A percentile compares a stretch with the other conserved stretches of the same genome.
Conservation (phyloP, 2,113 vertebrate genomes). For the Fregata magnificens region DNA sequence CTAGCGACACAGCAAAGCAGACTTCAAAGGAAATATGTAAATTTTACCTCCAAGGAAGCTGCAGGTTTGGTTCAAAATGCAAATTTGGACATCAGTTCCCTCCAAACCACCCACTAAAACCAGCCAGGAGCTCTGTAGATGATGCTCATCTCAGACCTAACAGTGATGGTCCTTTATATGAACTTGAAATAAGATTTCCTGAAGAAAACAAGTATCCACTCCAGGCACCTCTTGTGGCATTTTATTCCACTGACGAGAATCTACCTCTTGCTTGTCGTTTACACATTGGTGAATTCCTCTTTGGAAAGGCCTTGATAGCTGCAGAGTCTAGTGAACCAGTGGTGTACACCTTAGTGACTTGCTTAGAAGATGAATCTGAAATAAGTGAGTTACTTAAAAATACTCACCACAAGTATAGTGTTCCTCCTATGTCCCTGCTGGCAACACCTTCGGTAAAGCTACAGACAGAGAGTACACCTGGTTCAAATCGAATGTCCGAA, state of each 20-base stretch:
- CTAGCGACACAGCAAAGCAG: conserved; percentile 7
- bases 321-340: conserved; percentile 84
- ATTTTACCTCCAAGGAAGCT: conserved; percentile 87
- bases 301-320: conserved; percentile 81
- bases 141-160: conserved; percentile 69
- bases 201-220: conserved; percentile 88
- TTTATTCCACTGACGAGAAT: conserved; percentile 88
- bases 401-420: conserved; percentile 88
- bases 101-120: conserved; percentile 63
- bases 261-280: conserved; percentile 84
- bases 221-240: conserved; percentile 90
- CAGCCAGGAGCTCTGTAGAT: conserved; percentile 76
- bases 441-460: conserved; percentile 45
- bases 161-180: conserved; percentile 76
- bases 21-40: conserved; percentile 78
- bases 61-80: conserved; percentile 89
- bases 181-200: conserved; percentile 92
- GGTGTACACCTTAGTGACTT: conserved; percentile 86
- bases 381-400: conserved; percentile 79
- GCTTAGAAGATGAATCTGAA: conserved; percentile 85
- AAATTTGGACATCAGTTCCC: conserved; percentile 86
- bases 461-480: neutral
- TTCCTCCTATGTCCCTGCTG: conserved; percentile 72
- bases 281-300: conserved; percentile 87
- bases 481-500: conserved; percentile 28